These are phyloP conservation scores for Aphidoletes aphidimyza DNA, from an alignment of 2,888 invertebrate species.

Conservation along the genomic window DNA sequence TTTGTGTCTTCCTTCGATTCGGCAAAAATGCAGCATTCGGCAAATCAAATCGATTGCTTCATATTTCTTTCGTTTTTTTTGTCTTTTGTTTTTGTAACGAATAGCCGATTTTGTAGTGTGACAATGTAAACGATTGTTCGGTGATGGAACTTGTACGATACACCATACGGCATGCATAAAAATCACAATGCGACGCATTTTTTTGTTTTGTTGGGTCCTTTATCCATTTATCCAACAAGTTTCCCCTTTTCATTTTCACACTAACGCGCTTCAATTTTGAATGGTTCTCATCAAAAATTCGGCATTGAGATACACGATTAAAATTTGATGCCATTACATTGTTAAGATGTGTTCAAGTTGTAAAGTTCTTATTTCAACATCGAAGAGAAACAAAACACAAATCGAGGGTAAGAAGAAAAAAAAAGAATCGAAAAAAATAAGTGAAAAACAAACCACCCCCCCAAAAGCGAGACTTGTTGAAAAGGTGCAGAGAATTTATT, in stretches of 20 bases:
- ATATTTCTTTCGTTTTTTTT: no score
- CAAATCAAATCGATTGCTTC: no score
- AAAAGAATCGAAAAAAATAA: not conserved
- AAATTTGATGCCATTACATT: conserved; percentile 13
- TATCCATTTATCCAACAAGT: no score
- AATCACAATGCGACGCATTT: no score
- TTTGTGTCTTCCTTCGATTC: no score
- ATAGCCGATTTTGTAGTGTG: no score
- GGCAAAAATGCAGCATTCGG: no score
- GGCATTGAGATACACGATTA: conserved; percentile 26
- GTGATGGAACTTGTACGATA: no score
- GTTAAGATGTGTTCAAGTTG: not conserved
- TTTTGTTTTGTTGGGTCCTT: no score
- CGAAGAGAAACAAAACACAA: not conserved
- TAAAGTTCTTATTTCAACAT: not conserved
- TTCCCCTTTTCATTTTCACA: not conserved
- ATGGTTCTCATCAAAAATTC: not conserved
- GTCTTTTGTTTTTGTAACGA: no score
- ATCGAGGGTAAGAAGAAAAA: not conserved
- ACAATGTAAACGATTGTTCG: no score
- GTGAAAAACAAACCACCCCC: not conserved
- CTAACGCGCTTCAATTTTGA: not conserved
- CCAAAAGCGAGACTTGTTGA: not conserved
- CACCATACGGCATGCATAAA: no score
- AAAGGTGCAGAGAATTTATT: conserved; percentile 33